phyloP scores from a whole-genome alignment of 2,797 vertebrate genomes.

The Austrolebias charrua region DNA sequence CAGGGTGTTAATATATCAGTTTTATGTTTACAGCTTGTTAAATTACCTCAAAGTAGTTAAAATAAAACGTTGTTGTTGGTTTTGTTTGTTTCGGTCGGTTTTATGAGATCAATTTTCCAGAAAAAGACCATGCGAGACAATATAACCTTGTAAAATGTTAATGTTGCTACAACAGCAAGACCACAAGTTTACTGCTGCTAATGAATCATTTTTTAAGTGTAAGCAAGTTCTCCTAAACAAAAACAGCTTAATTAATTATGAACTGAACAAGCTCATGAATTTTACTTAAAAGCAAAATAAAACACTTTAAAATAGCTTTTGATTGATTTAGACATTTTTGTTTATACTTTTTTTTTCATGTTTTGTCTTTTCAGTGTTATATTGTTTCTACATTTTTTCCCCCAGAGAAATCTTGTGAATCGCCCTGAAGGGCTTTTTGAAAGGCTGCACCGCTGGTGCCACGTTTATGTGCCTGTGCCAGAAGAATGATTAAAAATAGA shows the following conservation, averaged over 20 bases:
- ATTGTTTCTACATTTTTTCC: background rate
- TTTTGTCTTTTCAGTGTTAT: background rate
- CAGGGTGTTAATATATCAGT: conserved; percentile 38
- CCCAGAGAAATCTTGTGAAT: no score
- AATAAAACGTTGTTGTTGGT: conserved; percentile 5
- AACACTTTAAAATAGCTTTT: background rate
- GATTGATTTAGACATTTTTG: no score
- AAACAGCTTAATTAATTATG: background rate
- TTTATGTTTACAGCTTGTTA: conserved; percentile 7
- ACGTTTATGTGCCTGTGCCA: conserved; percentile 60
- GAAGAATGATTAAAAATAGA: conserved; percentile 28
- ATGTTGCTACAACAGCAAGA: conserved; percentile 18
- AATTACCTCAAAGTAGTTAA: conserved; percentile 9
- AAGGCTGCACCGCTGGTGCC: conserved; percentile 66
- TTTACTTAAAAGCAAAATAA: background rate
- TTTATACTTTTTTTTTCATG: conserved; percentile 20
- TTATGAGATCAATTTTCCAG: background rate
- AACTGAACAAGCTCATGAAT: background rate
- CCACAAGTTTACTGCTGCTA: conserved; percentile 15
- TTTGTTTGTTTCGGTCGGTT: conserved; percentile 6
- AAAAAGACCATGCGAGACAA: conserved; percentile 10
- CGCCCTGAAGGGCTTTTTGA: conserved; percentile 68
- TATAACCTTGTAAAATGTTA: conserved; percentile 38
- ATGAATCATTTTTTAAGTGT: conserved; percentile 3
- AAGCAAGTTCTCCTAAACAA: background rate